These are phyloP conservation scores for Tokudaia muenninki DNA, from an alignment of 2,797 vertebrate species.

Conservation along the genomic window DNA sequence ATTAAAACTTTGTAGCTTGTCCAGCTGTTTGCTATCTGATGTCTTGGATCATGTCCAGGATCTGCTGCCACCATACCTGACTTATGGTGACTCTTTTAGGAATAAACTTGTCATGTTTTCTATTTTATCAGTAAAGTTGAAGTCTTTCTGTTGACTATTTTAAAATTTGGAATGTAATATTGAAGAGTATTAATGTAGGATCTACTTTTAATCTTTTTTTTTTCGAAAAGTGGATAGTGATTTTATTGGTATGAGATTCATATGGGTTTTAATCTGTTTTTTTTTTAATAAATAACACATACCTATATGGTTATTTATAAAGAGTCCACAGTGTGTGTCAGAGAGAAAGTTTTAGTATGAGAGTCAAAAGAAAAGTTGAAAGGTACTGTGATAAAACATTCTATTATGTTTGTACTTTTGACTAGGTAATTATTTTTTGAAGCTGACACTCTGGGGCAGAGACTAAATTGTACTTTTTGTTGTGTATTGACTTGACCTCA, in stretches of 20 bases:
- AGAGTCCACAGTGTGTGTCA: slow-evolving; percentile 1
- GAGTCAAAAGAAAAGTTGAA: not conserved
- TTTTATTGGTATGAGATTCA: no score
- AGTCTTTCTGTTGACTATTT: not conserved
- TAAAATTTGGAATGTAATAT: slow-evolving; percentile 31
- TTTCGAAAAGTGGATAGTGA: no score
- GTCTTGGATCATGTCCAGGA: not conserved
- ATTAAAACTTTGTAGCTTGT: not conserved
- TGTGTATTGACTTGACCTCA: not conserved
- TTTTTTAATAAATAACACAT: not conserved
- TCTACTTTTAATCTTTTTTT: not conserved
- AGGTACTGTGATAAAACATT: not conserved
- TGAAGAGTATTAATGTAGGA: not conserved
- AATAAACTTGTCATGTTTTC: not conserved
- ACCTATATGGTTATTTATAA: not conserved
- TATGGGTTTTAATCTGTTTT: no score
- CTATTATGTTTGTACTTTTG: not conserved
- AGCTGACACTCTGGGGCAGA: not conserved
- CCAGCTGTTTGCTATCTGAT: not conserved
- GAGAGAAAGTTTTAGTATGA: slow-evolving; percentile 11
- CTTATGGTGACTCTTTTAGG: not conserved
- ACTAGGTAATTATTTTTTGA: not conserved
- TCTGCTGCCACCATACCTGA: not conserved
- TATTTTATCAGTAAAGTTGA: not conserved
- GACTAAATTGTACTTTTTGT: not conserved